Evolutionary conservation across 2,888 invertebrate genomes (phyloP).

Genomic region (Terebella lapidaria): DNA sequence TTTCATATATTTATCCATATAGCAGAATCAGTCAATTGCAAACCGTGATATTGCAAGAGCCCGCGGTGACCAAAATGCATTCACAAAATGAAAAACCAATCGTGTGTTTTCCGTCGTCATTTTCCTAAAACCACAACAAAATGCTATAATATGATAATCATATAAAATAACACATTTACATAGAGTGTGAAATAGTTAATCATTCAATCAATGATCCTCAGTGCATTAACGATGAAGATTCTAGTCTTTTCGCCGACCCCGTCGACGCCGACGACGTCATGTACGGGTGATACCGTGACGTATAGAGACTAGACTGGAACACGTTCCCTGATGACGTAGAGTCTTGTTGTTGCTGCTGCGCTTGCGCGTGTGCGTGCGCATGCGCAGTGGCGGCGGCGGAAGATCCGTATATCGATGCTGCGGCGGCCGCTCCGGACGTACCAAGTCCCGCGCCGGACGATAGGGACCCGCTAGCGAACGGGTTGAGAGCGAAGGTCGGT

Average conservation of each 20-base stretch:
- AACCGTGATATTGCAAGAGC: too few species aligned
- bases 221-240: neutral
- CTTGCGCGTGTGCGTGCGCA: neutral
- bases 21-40: too few species aligned
- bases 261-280: constrained; percentile 1
- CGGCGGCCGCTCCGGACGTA: neutral
- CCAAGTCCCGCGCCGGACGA: neutral
- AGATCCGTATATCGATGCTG: neutral
- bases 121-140: too few species aligned
- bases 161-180: too few species aligned
- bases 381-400: neutral
- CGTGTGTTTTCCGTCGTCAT: too few species aligned
- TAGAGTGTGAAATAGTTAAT: too few species aligned
- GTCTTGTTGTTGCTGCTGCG: neutral
- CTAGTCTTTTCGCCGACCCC: neutral
- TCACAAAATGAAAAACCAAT: too few species aligned
- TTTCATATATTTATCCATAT: too few species aligned
- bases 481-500: neutral
- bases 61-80: too few species aligned
- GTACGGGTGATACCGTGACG: neutral
- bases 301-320: neutral
- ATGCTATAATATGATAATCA: too few species aligned
- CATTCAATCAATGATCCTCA: too few species aligned
- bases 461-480: neutral
- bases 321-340: neutral